A percentile compares a stretch with the other conserved stretches of the same genome.
These are phyloP conservation scores for Antheraea mylitta DNA, from an alignment of 1,140 invertebrate genomes.

Conservation along the genomic window DNA sequence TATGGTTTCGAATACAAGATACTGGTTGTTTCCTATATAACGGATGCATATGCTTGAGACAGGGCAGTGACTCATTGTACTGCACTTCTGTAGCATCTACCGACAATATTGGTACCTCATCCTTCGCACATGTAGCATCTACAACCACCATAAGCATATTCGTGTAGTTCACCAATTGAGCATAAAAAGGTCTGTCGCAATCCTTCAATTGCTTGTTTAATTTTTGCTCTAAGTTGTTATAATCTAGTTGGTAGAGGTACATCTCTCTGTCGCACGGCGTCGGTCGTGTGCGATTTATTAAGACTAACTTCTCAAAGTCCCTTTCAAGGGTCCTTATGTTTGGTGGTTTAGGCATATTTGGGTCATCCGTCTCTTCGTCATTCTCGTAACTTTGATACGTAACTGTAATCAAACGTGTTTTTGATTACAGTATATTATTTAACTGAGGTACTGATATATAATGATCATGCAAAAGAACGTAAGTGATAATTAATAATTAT, in stretches of 20 bases:
- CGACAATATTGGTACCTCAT: constrained; percentile 69
- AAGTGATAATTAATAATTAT: constrained; percentile 2
- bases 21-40: constrained; percentile 81
- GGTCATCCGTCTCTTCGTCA: constrained; percentile 66
- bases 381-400: constrained; percentile 73
- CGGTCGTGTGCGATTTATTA: constrained; percentile 88
- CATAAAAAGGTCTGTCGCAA: constrained; percentile 85
- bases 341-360: constrained; percentile 62
- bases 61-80: constrained; percentile 83
- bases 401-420: constrained; percentile 36
- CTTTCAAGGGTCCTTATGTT: constrained; percentile 73
- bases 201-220: constrained; percentile 57
- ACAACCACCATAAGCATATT: constrained; percentile 92
- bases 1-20: constrained; percentile 85
- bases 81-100: constrained; percentile 82
- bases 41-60: constrained; percentile 81
- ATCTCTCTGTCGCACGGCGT: constrained; percentile 89
- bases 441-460: background rate
- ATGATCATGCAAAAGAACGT: constrained; percentile 25
- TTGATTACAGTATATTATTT: constrained; percentile 4
- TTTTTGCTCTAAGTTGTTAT: constrained; percentile 63
- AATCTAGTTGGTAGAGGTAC: constrained; percentile 63
- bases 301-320: constrained; percentile 79
- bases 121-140: constrained; percentile 82
- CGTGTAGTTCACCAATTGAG: constrained; percentile 88